phyloP scores from a whole-genome alignment of 2,888 invertebrate genomes.

The Patella caerulea region DNA sequence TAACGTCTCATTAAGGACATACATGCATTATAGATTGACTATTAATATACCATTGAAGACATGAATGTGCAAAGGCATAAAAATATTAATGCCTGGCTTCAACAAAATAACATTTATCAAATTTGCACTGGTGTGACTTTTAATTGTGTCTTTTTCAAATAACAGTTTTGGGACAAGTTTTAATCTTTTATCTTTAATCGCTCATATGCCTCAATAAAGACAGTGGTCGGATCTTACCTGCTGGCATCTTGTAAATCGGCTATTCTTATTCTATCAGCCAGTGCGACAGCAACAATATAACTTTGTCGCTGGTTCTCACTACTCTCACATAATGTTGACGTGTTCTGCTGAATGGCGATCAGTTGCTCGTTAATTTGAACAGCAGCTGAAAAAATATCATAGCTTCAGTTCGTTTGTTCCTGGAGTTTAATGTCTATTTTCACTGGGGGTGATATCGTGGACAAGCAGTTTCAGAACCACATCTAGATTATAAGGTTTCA shows the following conservation, averaged over 20 bases:
- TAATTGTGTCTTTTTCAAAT: neutral
- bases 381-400: neutral
- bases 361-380: constrained; percentile 35
- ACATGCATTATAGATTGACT: no score
- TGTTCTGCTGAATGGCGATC: constrained; percentile 39
- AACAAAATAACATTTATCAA: no score
- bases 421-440: no score
- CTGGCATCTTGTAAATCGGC: constrained; percentile 35
- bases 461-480: no score
- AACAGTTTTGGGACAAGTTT: no score
- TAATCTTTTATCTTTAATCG: neutral
- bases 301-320: constrained; percentile 33
- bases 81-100: no score
- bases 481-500: no score
- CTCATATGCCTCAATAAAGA: neutral
- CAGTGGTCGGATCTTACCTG: neutral
- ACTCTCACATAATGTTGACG: constrained; percentile 39
- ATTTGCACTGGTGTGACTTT: neutral
- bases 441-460: no score
- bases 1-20: no score
- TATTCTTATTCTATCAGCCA: constrained; percentile 44
- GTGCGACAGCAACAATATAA: constrained; percentile 41
- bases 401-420: no score
- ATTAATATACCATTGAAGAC: no score
- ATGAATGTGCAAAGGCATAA: no score